Evolutionary conservation across 2,888 invertebrate species (phyloP).

Genomic region (Agrotis ipsilon): DNA sequence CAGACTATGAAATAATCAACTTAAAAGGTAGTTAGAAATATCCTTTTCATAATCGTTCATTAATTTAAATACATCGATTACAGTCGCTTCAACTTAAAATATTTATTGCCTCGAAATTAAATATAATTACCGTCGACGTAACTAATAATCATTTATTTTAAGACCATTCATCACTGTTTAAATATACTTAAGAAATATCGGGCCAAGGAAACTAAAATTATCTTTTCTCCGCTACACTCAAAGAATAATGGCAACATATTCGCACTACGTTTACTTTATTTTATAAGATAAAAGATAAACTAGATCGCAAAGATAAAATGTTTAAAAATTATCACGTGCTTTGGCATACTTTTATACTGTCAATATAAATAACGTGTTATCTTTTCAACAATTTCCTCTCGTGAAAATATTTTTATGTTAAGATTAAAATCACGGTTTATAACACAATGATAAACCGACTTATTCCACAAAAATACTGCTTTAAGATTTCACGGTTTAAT

Average conservation of each 20-base stretch:
- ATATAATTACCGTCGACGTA: background rate
- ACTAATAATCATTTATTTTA: constrained; percentile 10
- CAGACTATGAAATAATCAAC: too few species aligned
- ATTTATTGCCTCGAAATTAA: constrained; percentile 11
- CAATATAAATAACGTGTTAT: constrained; percentile 5
- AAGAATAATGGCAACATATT: constrained; percentile 18
- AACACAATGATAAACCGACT: background rate
- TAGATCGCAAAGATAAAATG: constrained; percentile 42
- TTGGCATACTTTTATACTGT: constrained; percentile 37
- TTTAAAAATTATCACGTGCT: constrained; percentile 20
- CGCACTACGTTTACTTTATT: constrained; percentile 3
- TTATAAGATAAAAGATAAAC: constrained; percentile 27
- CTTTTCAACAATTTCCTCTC: background rate
- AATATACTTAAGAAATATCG: constrained; percentile 36
- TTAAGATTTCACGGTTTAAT: too few species aligned
- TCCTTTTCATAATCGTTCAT: constrained; percentile 8
- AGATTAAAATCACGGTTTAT: background rate
- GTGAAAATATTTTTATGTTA: background rate
- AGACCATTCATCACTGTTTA: constrained; percentile 23
- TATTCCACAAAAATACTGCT: too few species aligned
- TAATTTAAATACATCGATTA: constrained; percentile 3
- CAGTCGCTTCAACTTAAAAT: background rate
- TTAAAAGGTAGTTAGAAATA: background rate
- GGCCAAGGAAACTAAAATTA: constrained; percentile 29
- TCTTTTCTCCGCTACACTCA: background rate